Evolutionary conservation across 2,888 invertebrate species (phyloP), one percentile per base, ranked within the genome.

Genomic region (Diloba caeruleocephala): DNA sequence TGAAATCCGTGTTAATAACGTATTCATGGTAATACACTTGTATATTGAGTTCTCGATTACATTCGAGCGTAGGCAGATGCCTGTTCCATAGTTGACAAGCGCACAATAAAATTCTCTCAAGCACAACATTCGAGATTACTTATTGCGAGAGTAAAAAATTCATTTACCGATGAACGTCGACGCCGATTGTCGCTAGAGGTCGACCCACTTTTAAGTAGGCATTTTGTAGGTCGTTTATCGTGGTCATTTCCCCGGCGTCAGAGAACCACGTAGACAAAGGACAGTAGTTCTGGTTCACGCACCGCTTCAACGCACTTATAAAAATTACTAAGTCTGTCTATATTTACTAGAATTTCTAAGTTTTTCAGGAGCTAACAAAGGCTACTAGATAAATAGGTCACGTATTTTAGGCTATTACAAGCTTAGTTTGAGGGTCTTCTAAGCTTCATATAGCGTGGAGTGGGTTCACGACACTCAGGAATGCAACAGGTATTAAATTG

Each of bases 141-240:
- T 72, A 71, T 68, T 69, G 59, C 68, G 41, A 52, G 57, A 71
- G 41, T 61, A 78, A 76, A 78, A 72, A 79, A 82, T 72, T 78
- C 71, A 76, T 77, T 82, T 78, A 79, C 74, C 74, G 70, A 70
- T 54, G 63, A 63, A 60, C 43, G 54, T 23, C 61, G 55, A 45
- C 54, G 62, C 52, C 70, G 73, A 72, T 74, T 78, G 82, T 69
- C 74, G 76, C 72, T 71, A 71, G 72, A 81, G 79, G 78, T 78
- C 85, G 89, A 84, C 90, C 89, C 83, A 89, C 83, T 89, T 90
- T 82, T 78, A 77, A 78, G 79, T 76, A 80, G 79, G 71, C 79
- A 79, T 82, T 88, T 88, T 85, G 85, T 90, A 84, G 89, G 88
- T 89, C 88, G 82, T 82, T 82, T 80, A 83, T 84, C 83, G 88